Conservation (phyloP, 2,113 vertebrate genomes). For the Hemiscyllium ocellatum region DNA sequence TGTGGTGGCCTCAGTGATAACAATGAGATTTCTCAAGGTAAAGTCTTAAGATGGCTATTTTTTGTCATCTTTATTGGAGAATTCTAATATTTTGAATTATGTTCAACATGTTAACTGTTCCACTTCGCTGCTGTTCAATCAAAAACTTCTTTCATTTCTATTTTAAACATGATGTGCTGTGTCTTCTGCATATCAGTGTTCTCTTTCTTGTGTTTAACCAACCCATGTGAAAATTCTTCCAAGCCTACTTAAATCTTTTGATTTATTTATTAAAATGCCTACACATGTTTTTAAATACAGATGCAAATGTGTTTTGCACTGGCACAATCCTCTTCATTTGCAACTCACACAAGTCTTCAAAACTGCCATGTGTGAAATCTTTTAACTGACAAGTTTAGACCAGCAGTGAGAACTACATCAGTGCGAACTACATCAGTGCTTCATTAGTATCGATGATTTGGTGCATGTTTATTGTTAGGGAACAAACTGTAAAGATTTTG, state of each 20-base stretch:
- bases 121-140: not conserved
- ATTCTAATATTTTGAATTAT: not conserved
- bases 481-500: not conserved
- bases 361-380: not conserved
- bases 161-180: not conserved
- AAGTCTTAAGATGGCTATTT: not conserved
- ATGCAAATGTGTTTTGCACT: not conserved
- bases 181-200: not conserved
- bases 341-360: not conserved
- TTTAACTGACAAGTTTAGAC: not conserved
- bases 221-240: not conserved
- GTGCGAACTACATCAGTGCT: not conserved
- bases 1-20: slow-evolving; percentile 70
- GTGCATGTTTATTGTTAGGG: not conserved
- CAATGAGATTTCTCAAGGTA: slow-evolving; percentile 71
- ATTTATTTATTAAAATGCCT: not conserved
- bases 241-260: not conserved
- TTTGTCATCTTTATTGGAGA: not conserved
- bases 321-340: not conserved
- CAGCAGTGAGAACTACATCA: not conserved
- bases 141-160: not conserved
- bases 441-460: not conserved
- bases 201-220: not conserved
- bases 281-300: not conserved
- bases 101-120: not conserved